Base-by-base conservation (phyloP, 2,113 vertebrate species). In the Onychostoma macrolepis region DNA sequence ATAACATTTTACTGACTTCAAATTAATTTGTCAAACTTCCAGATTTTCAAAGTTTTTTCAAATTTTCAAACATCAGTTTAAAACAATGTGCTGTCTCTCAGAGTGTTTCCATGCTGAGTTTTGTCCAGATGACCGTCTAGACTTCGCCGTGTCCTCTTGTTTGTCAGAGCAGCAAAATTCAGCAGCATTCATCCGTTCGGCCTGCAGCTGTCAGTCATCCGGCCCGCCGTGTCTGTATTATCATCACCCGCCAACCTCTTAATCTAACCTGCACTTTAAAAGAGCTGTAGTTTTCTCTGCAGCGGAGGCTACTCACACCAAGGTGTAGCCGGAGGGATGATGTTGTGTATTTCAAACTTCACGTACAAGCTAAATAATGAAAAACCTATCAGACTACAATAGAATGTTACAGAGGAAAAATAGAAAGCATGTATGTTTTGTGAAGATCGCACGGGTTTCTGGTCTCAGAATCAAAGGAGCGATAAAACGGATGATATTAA, bases 181-280 rank as follows among this genome's bases (percentile, higher is more conserved):
- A 43, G 12, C n/a, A 28, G 45, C 4, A 10, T 24, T 76, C 48
- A 50, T 28, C 17, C 2, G 15, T 13, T 41, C 13, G 26, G 53
- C 41, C 67, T 65, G 69, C 53, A 81, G 83, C 83, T 88, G 87
- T 88, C 83, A 82, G n/a, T 63, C 67, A 75, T 26, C 33, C 24
- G 43, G 28, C 67, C 21, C 33, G 0, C 30, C 30, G 13, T 17
- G 50, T 72, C 41, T 43, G n/a, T 71, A 41, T 88, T 26, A 67
- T 85, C 83, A 67, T 58, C 58, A 85, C 53, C 83, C 48, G 9
- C 43, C 41, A 26, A 85, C 67, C 50, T 78, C 56, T 77, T 77
- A 84, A 83, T 81, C 28, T 41, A 65, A 43, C 63, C 82, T 53
- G 43, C 30, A 0, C n/a, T 30, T 26, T 43, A 33, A 2, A 50